Conservation (phyloP, 1,140 invertebrate species). For the Aricia agestis region DNA sequence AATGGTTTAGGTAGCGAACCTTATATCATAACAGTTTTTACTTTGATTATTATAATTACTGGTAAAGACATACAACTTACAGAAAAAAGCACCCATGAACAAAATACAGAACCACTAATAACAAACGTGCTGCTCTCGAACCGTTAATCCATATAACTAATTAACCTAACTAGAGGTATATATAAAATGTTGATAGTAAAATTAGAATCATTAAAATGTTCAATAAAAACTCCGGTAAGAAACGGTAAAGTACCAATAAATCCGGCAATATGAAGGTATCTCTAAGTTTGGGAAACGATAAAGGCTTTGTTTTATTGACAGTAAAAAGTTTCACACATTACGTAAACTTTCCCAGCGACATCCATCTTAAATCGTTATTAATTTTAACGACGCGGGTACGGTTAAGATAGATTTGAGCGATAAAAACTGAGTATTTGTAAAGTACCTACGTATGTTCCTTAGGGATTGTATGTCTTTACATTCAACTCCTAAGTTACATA, state of each 20-base stretch:
- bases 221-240: constrained; percentile 49
- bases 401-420: background rate
- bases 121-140: constrained; percentile 16
- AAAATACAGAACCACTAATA: constrained; percentile 15
- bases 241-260: constrained; percentile 54
- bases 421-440: background rate
- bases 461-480: too few relatives aligned
- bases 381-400: constrained; percentile 1
- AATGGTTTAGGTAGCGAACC: too few relatives aligned
- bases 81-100: background rate
- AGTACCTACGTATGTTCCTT: too few relatives aligned
- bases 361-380: constrained; percentile 12
- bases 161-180: constrained; percentile 52
- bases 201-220: constrained; percentile 55
- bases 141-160: constrained; percentile 55
- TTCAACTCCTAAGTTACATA: too few relatives aligned
- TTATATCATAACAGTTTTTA: too few relatives aligned
- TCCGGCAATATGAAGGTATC: constrained; percentile 41
- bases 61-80: too few relatives aligned
- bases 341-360: constrained; percentile 24
- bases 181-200: constrained; percentile 53
- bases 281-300: constrained; percentile 26
- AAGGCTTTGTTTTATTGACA: constrained; percentile 35
- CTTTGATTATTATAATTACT: too few relatives aligned
- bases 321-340: constrained; percentile 33